These are phyloP conservation scores for Brachypodius melanocephalos DNA, from an alignment of 2,113 vertebrate genomes.

Conservation along the genomic window DNA sequence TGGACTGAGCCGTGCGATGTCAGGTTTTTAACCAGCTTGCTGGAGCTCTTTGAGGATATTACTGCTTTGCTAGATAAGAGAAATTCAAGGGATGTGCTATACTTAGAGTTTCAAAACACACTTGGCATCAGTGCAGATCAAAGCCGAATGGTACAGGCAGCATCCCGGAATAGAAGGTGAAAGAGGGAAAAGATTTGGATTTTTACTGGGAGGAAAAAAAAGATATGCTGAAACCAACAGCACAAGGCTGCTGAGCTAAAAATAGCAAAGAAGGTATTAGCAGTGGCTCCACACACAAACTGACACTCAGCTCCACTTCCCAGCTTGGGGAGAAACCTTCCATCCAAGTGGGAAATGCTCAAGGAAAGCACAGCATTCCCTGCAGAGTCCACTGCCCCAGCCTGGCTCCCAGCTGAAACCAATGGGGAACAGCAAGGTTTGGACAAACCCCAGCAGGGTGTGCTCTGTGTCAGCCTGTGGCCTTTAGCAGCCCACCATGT, in stretches of 20 bases:
- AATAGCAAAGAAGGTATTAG: slow-evolving; percentile 59
- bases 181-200: slow-evolving; percentile 58
- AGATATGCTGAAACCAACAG: slow-evolving; percentile 10
- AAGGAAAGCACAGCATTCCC: not conserved
- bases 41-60: slow-evolving; percentile 44
- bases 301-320: not conserved
- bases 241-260: slow-evolving; percentile 38
- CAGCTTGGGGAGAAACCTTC: not conserved
- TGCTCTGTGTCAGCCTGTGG: not conserved
- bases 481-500: not conserved
- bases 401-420: not conserved
- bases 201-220: slow-evolving; percentile 6
- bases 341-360: not conserved
- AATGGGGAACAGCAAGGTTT: not conserved
- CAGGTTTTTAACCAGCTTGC: slow-evolving; percentile 34
- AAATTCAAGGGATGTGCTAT: slow-evolving; percentile 49
- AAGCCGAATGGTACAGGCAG: slow-evolving; percentile 44
- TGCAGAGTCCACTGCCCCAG: not conserved
- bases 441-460: rapidly evolving
- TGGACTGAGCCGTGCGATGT: not conserved
- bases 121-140: slow-evolving; percentile 54
- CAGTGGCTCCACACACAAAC: not conserved
- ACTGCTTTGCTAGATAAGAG: slow-evolving; percentile 49
- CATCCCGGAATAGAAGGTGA: slow-evolving; percentile 57
- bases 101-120: slow-evolving; percentile 65